These are phyloP conservation scores for Argopecten irradians DNA, from an alignment of 1,140 invertebrate species.

Conservation along the genomic window DNA sequence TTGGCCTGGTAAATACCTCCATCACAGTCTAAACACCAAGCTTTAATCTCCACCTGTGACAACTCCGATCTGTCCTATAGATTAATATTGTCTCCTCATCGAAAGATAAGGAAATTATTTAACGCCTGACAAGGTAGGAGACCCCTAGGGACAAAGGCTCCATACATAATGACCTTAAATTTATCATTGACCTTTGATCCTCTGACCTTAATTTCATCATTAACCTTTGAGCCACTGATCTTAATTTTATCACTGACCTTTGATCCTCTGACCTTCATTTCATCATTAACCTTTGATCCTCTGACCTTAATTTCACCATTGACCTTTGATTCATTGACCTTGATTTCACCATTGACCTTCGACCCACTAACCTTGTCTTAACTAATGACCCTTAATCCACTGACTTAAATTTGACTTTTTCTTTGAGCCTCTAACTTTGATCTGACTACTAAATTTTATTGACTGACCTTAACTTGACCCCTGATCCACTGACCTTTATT, in stretches of 20 bases:
- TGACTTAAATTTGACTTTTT: no score
- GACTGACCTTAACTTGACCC: no score
- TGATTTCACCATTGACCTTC: no score
- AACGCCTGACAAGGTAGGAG: not conserved
- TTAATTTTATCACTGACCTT: no score
- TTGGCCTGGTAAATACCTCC: not conserved
- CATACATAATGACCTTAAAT: not conserved
- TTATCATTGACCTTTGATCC: not conserved
- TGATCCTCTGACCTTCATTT: not conserved
- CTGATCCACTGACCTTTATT: no score
- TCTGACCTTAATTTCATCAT: not conserved
- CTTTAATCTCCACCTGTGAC: conserved; percentile 1
- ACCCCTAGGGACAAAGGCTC: not conserved
- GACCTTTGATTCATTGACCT: no score
- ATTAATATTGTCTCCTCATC: not conserved
- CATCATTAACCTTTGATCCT: no score
- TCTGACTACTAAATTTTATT: no score
- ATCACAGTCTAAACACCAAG: not conserved
- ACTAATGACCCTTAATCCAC: no score
- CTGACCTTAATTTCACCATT: no score
- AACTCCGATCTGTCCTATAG: not conserved
- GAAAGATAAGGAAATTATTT: conserved; percentile 12
- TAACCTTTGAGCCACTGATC: not conserved
- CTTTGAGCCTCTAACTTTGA: no score
- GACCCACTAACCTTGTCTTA: no score